phyloP scores from a whole-genome alignment of 2,888 invertebrate genomes.

The Clepsis dumicolana region DNA sequence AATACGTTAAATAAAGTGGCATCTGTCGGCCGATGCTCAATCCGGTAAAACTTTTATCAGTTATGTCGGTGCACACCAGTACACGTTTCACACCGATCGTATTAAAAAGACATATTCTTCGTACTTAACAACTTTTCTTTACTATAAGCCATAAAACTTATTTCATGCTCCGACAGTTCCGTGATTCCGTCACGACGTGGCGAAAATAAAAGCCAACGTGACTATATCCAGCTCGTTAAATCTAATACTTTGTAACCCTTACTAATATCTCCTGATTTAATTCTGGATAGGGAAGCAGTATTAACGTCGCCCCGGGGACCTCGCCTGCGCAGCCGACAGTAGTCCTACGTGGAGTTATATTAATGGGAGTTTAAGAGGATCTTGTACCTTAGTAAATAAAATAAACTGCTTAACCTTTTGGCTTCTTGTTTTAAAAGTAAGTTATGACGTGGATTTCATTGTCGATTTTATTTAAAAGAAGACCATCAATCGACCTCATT shows the following conservation, averaged over 20 bases:
- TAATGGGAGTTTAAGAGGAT: slow-evolving; percentile 21
- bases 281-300: slow-evolving; percentile 38
- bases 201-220: slow-evolving; percentile 31
- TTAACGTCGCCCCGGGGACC: slow-evolving; percentile 34
- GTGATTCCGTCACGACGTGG: background rate
- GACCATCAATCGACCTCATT: too few species aligned
- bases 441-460: background rate
- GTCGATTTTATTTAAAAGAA: background rate
- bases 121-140: background rate
- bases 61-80: too few species aligned
- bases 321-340: slow-evolving; percentile 13
- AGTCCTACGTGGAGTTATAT: slow-evolving; percentile 24
- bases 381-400: slow-evolving; percentile 1
- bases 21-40: too few species aligned
- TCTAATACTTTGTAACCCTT: slow-evolving; percentile 39
- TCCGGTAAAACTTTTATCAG: too few species aligned
- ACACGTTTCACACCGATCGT: background rate
- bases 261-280: slow-evolving; percentile 42
- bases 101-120: background rate
- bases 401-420: background rate
- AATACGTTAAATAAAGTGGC: too few species aligned
- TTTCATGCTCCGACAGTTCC: background rate
- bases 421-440: background rate
- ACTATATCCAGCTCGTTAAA: slow-evolving; percentile 41
- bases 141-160: background rate